These are phyloP conservation scores for Toxotes chatareus DNA, from an alignment of 2,113 vertebrate genomes.

Conservation along the genomic window DNA sequence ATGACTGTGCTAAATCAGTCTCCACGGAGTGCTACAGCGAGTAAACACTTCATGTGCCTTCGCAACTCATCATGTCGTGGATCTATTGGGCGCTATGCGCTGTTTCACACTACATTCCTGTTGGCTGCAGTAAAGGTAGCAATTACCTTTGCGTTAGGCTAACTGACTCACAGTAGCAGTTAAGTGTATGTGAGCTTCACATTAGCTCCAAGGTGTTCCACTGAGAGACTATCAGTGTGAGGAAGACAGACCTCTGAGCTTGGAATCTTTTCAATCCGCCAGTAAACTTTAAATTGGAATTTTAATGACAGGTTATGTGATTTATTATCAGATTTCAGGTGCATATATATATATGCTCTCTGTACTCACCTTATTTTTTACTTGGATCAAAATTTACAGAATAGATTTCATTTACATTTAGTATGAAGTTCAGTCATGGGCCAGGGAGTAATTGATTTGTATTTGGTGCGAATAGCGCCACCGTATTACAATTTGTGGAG, in stretches of 20 bases:
- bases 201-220: conserved; percentile 72
- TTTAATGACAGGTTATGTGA: conserved; percentile 39
- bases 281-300: conserved; percentile 60
- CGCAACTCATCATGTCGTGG: conserved; percentile 81
- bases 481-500: neutral
- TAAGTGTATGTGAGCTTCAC: conserved; percentile 77
- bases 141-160: conserved; percentile 82
- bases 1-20: conserved; percentile 83
- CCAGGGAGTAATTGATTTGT: neutral
- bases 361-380: neutral
- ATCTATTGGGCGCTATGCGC: conserved; percentile 81
- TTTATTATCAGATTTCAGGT: conserved; percentile 34
- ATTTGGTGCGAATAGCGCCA: too few relatives aligned
- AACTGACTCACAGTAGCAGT: conserved; percentile 80
- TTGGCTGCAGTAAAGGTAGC: conserved; percentile 78
- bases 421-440: neutral
- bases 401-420: neutral
- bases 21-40: conserved; percentile 77
- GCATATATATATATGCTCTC: too few relatives aligned
- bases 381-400: neutral
- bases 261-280: conserved; percentile 55
- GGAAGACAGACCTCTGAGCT: conserved; percentile 43
- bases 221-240: conserved; percentile 60
- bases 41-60: conserved; percentile 83
- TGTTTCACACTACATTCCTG: conserved; percentile 82